phyloP scores from a whole-genome alignment of 2,113 vertebrate species.

The Chelonoidis abingdonii region DNA sequence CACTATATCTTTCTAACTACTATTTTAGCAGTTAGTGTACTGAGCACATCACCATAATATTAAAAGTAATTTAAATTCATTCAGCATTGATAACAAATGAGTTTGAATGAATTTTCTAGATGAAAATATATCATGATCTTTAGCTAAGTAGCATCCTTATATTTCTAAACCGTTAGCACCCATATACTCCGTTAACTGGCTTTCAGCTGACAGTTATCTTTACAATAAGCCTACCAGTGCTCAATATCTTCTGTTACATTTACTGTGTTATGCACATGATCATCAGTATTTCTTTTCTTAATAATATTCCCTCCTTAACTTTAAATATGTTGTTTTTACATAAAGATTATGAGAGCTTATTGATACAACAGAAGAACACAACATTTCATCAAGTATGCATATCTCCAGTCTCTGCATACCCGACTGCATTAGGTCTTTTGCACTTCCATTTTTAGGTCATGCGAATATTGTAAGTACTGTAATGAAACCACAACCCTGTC shows the following conservation, averaged over 20 bases:
- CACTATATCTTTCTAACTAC: conserved; percentile 5
- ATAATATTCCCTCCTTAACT: conserved; percentile 9
- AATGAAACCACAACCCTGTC: conserved; percentile 74
- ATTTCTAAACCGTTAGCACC: conserved; percentile 46
- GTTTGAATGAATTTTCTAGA: conserved; percentile 34
- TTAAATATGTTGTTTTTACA: conserved; percentile 48
- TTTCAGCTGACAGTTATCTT: conserved; percentile 38
- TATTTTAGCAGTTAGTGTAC: conserved; percentile 49
- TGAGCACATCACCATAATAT: conserved; percentile 44
- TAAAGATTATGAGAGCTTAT: conserved; percentile 39
- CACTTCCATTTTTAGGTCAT: conserved; percentile 73
- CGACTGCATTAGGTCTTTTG: conserved; percentile 66
- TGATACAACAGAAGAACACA: conserved; percentile 31
- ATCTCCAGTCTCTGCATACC: conserved; percentile 36
- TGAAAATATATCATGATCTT: conserved; percentile 49
- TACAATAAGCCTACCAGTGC: not conserved
- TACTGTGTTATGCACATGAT: not conserved
- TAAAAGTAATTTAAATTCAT: conserved; percentile 73
- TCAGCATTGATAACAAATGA: conserved; percentile 60
- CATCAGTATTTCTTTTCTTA: conserved; percentile 7
- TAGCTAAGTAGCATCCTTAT: conserved; percentile 48
- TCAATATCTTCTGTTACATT: not conserved
- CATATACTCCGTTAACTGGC: conserved; percentile 37
- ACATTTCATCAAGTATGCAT: conserved; percentile 1
- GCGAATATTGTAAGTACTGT: conserved; percentile 73